Base-by-base conservation (phyloP, 64 coral and sea anemone genomes). In the Stichodactyla helianthus region DNA sequence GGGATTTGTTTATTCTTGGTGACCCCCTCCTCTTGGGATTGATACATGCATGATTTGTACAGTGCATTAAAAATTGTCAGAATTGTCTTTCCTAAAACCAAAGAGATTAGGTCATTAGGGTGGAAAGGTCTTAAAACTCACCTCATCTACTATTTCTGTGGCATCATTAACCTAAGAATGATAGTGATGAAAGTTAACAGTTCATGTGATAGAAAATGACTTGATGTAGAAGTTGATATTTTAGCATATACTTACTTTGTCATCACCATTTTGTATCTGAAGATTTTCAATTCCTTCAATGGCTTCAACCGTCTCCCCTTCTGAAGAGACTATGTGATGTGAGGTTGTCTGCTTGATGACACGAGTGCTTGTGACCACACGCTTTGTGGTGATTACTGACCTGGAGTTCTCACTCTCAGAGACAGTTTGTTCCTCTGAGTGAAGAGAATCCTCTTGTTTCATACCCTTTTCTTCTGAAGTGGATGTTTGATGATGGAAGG, bases 331-430 rank as follows among this genome's bases (percentile, higher is more conserved):
- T 55, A 95, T 86, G 17, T 53, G 91, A 50, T 93, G 87, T 10
- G 94, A 97, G 8, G 94, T 89, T 12, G 94, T 65, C 59, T 82
- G 88, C 53, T 86, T 87, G 22, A 97, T 88, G 64, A 92, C 77
- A 52, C 88, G 91, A 50, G 91, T 90, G 50, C 86, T 88, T 10
- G 62, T 97, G 17, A 97, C 94, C 50, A 97, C 71, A 18, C 94
- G 79, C 4, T 89, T 92, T 53, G 93, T 95, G 7, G 91, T 97
- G 79, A 92, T 82, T 10, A 97, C 82, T 58, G 84, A 89, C 16
- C 89, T 92, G 20, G 83, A 59, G 50, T 52, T 93, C 52, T 93
- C 85, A 31, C 77, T 74, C 12, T 87, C 71, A 0, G 87, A 79
- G 7, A 89, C 88, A 18, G 91, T 83, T 13, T 60, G 31, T 13